Conservation (phyloP, 1,140 invertebrate genomes). For the Steinernema khuongi region DNA sequence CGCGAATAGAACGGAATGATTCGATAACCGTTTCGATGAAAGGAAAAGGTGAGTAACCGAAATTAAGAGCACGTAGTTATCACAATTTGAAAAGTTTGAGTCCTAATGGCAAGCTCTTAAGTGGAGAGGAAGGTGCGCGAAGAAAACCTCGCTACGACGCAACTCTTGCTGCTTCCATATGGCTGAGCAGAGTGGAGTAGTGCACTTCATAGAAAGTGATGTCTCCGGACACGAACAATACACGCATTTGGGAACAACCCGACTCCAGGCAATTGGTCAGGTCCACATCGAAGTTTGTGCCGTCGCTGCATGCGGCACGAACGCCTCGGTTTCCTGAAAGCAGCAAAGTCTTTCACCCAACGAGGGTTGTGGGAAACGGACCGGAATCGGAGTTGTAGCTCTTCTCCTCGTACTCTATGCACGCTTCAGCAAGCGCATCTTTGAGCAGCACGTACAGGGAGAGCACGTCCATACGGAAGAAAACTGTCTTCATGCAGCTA, state of each 20-base stretch:
- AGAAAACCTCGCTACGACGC: neutral
- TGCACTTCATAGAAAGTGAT: neutral
- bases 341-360: neutral
- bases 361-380: neutral
- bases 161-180: neutral
- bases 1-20: neutral
- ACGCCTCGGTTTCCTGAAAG: neutral
- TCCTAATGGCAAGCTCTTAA: neutral
- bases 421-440: neutral
- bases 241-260: neutral
- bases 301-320: neutral
- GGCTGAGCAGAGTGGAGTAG: neutral
- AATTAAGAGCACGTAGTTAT: neutral
- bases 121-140: neutral
- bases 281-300: neutral
- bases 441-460: neutral
- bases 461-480: neutral
- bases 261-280: neutral
- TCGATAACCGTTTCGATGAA: neutral
- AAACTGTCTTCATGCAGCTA: slow-evolving; percentile 7
- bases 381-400: slow-evolving; percentile 4
- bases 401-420: neutral
- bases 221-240: neutral
- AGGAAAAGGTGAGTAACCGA: neutral
- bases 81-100: neutral